Evolutionary conservation across 2,888 invertebrate species (phyloP), one percentile per base, ranked within the genome.

Genomic region (Tetropium fuscum): DNA sequence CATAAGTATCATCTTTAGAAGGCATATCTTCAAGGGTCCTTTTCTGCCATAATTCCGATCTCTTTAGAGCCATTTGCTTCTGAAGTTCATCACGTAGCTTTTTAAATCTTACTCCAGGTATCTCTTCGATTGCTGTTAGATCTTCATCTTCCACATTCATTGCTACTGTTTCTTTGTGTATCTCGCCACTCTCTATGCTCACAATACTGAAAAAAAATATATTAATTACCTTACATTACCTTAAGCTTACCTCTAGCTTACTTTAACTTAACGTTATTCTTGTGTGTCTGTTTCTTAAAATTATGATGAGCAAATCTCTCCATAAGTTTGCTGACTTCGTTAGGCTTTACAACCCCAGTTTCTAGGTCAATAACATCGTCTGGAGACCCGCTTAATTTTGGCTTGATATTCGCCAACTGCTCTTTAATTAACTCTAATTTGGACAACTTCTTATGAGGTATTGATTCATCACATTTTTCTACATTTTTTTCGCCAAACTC

Each of bases 241-340:
- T 27, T 3, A 2, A n/a, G 25, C 5, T 27, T 27, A n/a, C 10
- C n/a, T 27, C 15, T 22, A 45, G 32, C 80, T 79, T 80, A 87
- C 88, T 81, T 87, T 70, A 87, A 79, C 75, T 88, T 83, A 65
- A 87, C 81, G 74, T 85, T 83, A 73, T 86, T 79, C 73, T 85
- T 83, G 72, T 86, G 80, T 78, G 87, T 81, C 63, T 87, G 83
- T 51, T 83, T 83, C 0, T 82, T 79, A 34, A 84, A 83, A 0
- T 88, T 83, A 70, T 93, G 93, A 74, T 88, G 87, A 27, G 88
- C 82, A 76, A 92, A 91, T 63, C 92, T 84, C 68, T 92, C 85
- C 77, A 92, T 87, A 22, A 95, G 83, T 54, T 86, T 82, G 62
- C 87, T 85, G 4, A 93, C 83, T 6, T 90, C 91, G 38, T 85